Evolutionary conservation across 2,113 vertebrate genomes (phyloP).

Genomic region (Cervus canadensis): DNA sequence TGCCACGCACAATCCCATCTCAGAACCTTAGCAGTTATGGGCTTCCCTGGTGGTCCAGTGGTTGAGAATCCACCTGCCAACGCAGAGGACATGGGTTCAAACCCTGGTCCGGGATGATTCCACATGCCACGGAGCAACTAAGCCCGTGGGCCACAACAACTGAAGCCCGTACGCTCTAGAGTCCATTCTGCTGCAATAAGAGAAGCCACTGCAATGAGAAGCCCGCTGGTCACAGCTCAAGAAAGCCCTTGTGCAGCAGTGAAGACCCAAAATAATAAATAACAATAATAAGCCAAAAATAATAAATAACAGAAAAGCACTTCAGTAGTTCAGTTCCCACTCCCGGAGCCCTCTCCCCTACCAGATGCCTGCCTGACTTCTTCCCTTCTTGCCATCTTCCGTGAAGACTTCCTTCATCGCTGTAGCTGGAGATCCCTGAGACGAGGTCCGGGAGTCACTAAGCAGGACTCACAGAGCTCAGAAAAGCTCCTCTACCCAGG

Average conservation of each 20-base stretch:
- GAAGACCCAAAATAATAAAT: background rate
- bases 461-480: background rate
- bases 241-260: background rate
- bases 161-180: background rate
- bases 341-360: background rate
- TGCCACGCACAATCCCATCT: background rate
- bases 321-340: background rate
- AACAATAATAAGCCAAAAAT: background rate
- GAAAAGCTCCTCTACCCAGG: background rate
- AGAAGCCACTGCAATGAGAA: background rate
- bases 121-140: fast-evolving
- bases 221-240: background rate
- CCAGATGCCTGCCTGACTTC: background rate
- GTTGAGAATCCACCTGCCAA: background rate
- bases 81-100: fast-evolving
- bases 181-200: background rate
- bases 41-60: background rate
- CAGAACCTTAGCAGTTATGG: background rate
- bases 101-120: background rate
- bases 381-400: background rate
- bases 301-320: background rate
- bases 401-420: background rate
- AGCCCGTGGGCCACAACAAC: background rate
- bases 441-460: background rate
- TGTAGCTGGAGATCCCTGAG: background rate